Evolutionary conservation across 2,113 vertebrate species (phyloP).

Genomic region (Neolamprologus toae): DNA sequence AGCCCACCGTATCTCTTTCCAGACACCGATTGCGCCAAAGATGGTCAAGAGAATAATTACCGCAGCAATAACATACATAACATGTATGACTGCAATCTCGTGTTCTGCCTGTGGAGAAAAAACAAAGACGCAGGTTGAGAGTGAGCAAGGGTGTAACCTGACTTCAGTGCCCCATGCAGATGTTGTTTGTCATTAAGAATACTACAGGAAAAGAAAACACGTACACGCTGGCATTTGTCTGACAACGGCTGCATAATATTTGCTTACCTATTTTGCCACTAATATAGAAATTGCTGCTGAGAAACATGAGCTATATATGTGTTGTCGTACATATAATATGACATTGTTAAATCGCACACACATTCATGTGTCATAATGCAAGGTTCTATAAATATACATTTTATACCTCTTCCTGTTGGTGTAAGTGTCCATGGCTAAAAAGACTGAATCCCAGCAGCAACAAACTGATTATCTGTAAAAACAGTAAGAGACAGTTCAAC

Average conservation of each 20-base stretch:
- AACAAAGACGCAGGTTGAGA: not conserved
- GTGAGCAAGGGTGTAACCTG: not conserved
- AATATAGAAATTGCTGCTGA: not conserved
- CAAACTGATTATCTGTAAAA: constrained; percentile 20
- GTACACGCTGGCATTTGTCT: not conserved
- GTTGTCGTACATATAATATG: not conserved
- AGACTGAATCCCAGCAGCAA: constrained; percentile 12
- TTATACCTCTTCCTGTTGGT: constrained; percentile 3
- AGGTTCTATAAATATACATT: not conserved
- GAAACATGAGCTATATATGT: not conserved
- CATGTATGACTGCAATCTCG: rapidly evolving
- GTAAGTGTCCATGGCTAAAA: constrained; percentile 1
- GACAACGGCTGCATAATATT: not conserved
- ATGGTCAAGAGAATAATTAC: not conserved
- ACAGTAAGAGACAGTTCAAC: not conserved
- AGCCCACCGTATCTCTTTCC: constrained; percentile 37
- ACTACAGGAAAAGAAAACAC: not conserved
- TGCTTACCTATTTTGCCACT: not conserved
- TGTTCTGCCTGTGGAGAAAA: not conserved
- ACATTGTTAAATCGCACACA: not conserved
- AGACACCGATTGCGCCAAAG: constrained; percentile 15
- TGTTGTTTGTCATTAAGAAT: not conserved
- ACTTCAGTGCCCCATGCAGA: not conserved
- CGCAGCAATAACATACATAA: not conserved
- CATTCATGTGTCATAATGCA: not conserved